These are phyloP conservation scores for Tetragonisca angustula DNA, from an alignment of 2,888 invertebrate genomes.

Conservation along the genomic window DNA sequence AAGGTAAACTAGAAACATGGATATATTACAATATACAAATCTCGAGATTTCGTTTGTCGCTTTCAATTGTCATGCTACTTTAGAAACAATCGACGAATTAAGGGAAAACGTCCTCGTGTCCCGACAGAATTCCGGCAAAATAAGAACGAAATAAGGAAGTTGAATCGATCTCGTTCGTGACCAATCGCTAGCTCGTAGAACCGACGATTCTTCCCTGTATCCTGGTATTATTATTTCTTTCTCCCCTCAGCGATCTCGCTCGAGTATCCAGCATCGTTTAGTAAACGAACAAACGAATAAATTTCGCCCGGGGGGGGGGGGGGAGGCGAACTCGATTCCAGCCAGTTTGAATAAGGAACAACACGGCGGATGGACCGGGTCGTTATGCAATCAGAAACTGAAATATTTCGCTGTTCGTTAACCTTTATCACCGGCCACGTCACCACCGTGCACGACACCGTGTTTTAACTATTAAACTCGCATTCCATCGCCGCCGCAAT, in stretches of 20 bases:
- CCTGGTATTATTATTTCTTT: background rate
- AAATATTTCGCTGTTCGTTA: conserved; percentile 54
- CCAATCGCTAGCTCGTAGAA: background rate
- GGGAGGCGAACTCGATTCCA: background rate
- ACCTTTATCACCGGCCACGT: conserved; percentile 45
- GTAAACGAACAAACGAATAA: conserved; percentile 26
- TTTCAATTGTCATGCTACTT: no score
- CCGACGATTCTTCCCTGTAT: background rate
- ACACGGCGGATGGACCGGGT: background rate
- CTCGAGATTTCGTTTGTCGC: no score
- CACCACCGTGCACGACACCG: conserved; percentile 12
- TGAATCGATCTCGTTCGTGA: background rate
- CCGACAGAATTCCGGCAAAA: background rate
- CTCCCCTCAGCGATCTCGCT: background rate
- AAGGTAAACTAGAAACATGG: no score
- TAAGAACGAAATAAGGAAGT: background rate
- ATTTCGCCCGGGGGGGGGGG: background rate
- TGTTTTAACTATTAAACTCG: conserved; percentile 37
- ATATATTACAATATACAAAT: no score
- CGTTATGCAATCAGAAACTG: conserved; percentile 40
- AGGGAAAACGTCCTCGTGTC: no score
- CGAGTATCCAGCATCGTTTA: conserved; percentile 3
- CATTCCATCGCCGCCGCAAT: conserved; percentile 44
- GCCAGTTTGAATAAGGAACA: background rate
- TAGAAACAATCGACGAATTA: no score